These are phyloP conservation scores for Drosophila bifasciata DNA, from an alignment of 1,140 invertebrate genomes.

Conservation along the genomic window DNA sequence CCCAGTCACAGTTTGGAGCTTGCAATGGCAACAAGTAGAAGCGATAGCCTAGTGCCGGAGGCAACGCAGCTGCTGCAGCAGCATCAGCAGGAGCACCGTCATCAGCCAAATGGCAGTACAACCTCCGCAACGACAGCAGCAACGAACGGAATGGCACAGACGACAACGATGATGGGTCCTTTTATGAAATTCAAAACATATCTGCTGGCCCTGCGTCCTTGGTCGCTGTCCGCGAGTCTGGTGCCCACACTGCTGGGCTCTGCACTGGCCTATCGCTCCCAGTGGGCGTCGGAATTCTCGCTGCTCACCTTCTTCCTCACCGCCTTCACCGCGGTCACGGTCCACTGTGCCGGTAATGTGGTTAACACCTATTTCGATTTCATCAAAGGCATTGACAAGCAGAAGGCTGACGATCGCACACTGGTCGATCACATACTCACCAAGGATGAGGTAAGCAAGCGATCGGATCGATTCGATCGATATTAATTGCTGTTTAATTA, in stretches of 20 bases:
- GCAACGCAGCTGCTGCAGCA: slow-evolving; percentile 9
- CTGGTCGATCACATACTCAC: slow-evolving; percentile 94
- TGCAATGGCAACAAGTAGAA: slow-evolving; percentile 71
- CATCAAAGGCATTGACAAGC: slow-evolving; percentile 95
- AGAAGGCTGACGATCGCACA: slow-evolving; percentile 96
- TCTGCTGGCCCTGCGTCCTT: slow-evolving; percentile 93
- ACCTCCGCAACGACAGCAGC: neutral
- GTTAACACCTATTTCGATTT: slow-evolving; percentile 98
- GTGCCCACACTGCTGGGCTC: slow-evolving; percentile 93
- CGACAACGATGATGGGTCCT: slow-evolving; percentile 82
- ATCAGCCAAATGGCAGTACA: slow-evolving; percentile 52
- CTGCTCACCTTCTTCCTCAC: slow-evolving; percentile 92
- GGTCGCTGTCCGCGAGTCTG: slow-evolving; percentile 95
- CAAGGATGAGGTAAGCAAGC: slow-evolving; percentile 81
- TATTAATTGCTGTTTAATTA: slow-evolving; percentile 13
- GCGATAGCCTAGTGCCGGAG: slow-evolving; percentile 5
- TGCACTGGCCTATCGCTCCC: slow-evolving; percentile 92
- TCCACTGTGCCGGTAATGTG: slow-evolving; percentile 98
- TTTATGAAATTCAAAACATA: slow-evolving; percentile 94
- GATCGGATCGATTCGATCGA: neutral
- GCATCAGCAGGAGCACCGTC: slow-evolving; percentile 19
- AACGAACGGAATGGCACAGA: slow-evolving; percentile 28
- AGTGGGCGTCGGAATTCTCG: slow-evolving; percentile 89
- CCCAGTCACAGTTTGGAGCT: slow-evolving; percentile 43
- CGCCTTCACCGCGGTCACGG: slow-evolving; percentile 93